These are phyloP conservation scores for Euproctis similis DNA, from an alignment of 2,888 invertebrate genomes.

Conservation along the genomic window DNA sequence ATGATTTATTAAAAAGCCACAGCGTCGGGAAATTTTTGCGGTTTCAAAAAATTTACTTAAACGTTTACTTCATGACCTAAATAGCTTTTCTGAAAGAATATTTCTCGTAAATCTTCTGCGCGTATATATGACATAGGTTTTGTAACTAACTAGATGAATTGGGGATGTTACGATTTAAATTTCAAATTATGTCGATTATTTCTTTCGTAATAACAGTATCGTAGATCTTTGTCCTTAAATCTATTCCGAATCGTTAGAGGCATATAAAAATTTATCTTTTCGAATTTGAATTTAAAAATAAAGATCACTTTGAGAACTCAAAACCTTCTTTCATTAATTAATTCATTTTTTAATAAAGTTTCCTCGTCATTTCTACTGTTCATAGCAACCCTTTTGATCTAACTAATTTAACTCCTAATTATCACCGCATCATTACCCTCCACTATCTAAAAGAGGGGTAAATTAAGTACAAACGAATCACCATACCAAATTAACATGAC, in stretches of 20 bases:
- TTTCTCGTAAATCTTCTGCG: slow-evolving; percentile 16
- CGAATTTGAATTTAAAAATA: too few relatives aligned
- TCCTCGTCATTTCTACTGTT: too few relatives aligned
- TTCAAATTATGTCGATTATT: too few relatives aligned
- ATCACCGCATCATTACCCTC: slow-evolving; percentile 18
- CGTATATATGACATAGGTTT: slow-evolving; percentile 10
- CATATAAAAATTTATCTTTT: too few relatives aligned
- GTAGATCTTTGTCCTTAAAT: too few relatives aligned
- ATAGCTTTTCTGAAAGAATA: slow-evolving; percentile 16
- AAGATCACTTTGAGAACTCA: too few relatives aligned
- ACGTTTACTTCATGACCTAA: slow-evolving; percentile 22
- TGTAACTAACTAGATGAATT: neutral
- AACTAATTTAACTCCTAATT: slow-evolving; percentile 14
- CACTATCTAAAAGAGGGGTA: slow-evolving; percentile 18
- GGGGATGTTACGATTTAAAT: neutral
- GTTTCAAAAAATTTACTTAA: slow-evolving; percentile 12
- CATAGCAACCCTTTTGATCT: too few relatives aligned
- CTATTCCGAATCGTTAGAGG: too few relatives aligned
- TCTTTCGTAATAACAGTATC: too few relatives aligned
- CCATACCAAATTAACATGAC: slow-evolving; percentile 23
- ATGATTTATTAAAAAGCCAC: slow-evolving; percentile 25
- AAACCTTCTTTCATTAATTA: too few relatives aligned
- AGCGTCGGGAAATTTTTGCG: slow-evolving; percentile 14
- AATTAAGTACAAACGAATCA: slow-evolving; percentile 21
- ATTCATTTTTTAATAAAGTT: too few relatives aligned